Evolutionary conservation across 1,140 invertebrate genomes (phyloP).

Genomic region (Heliconius nattereri): DNA sequence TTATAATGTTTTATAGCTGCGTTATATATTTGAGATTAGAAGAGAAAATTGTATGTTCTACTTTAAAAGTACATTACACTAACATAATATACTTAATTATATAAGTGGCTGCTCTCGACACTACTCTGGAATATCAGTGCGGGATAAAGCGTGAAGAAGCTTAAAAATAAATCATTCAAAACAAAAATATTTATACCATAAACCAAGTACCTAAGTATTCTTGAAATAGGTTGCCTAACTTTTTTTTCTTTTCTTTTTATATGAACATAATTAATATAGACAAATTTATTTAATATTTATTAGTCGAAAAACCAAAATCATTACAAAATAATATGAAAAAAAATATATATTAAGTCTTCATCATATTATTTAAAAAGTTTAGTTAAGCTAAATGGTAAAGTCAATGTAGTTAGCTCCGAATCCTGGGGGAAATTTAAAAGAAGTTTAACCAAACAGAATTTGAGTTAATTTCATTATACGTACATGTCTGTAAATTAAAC

Average conservation of each 20-base stretch:
- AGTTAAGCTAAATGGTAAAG: not conserved
- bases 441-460: not conserved
- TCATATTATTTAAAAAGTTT: not conserved
- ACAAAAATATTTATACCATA: no score
- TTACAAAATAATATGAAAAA: not conserved
- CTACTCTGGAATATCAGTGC: no score
- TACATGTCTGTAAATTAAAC: not conserved
- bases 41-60: not conserved
- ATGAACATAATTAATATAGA: no score
- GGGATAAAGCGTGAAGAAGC: not conserved
- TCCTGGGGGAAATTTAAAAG: not conserved
- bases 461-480: not conserved
- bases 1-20: conserved; percentile 29
- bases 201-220: no score
- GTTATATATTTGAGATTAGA: conserved; percentile 3
- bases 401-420: not conserved
- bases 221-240: no score
- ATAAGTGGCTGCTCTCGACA: no score
- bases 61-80: not conserved
- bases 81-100: not conserved
- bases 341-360: not conserved
- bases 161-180: no score
- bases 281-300: no score
- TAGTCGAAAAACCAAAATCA: no score
- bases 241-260: no score